These are phyloP conservation scores for Andrena marginata DNA, from an alignment of 2,888 invertebrate genomes.

Conservation along the genomic window DNA sequence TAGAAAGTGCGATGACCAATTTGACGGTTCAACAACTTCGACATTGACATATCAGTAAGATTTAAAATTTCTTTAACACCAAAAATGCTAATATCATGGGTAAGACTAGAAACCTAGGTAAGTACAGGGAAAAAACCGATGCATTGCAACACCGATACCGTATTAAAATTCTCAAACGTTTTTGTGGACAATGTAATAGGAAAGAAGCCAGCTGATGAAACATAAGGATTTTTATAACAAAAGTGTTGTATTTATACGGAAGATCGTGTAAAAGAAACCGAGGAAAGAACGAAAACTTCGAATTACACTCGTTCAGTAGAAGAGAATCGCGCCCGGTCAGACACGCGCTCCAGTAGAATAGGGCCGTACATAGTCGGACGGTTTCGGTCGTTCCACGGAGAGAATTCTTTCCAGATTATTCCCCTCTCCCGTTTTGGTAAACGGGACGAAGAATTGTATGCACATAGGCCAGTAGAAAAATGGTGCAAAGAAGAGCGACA, in stretches of 20 bases:
- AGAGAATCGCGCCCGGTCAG: constrained; percentile 1
- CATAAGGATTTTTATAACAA: too few relatives aligned
- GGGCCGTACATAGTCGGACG: neutral
- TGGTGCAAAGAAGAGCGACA: neutral
- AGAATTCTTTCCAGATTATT: neutral
- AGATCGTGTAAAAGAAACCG: too few relatives aligned
- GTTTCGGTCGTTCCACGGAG: neutral
- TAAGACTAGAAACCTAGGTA: too few relatives aligned
- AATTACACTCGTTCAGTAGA: constrained; percentile 14
- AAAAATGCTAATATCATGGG: too few relatives aligned
- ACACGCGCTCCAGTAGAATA: neutral
- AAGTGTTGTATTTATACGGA: too few relatives aligned
- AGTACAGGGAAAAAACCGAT: neutral
- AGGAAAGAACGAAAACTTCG: too few relatives aligned
- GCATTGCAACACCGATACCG: neutral
- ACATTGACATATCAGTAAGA: neutral
- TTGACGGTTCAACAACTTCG: constrained; percentile 15
- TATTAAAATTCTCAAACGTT: neutral
- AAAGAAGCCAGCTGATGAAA: too few relatives aligned
- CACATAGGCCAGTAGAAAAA: neutral
- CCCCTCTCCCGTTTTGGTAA: neutral
- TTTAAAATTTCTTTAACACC: too few relatives aligned
- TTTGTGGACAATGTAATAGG: neutral
- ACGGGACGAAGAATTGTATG: neutral
- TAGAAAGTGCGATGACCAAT: constrained; percentile 5